phyloP scores from a whole-genome alignment of 2,797 vertebrate species.

The Streptopelia turtur region DNA sequence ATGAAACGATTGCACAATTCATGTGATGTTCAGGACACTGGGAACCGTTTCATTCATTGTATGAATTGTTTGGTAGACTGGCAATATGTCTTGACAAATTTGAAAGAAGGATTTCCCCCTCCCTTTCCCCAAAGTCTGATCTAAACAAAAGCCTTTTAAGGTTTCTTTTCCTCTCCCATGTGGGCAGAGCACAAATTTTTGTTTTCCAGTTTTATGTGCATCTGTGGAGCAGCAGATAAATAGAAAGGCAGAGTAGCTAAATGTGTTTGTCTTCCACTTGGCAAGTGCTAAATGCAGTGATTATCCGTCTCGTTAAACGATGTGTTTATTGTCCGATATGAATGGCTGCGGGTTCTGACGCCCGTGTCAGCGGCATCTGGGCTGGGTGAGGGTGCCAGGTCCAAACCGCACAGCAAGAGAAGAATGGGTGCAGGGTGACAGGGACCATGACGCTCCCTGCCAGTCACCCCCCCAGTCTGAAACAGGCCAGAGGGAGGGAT shows the following conservation, averaged over 20 bases:
- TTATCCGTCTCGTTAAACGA: background rate
- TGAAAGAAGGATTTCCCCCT: background rate
- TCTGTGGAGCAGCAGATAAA: background rate
- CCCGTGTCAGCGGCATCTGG: background rate
- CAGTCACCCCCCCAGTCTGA: background rate
- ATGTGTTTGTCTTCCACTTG: background rate
- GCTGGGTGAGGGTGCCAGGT: background rate
- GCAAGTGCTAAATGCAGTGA: background rate
- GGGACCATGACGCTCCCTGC: rapidly evolving
- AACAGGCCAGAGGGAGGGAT: background rate
- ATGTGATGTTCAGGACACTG: background rate
- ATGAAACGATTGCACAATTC: background rate
- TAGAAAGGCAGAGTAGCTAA: background rate
- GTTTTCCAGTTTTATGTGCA: background rate
- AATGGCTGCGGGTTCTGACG: background rate
- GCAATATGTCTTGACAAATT: background rate
- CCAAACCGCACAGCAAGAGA: background rate
- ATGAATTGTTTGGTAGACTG: background rate
- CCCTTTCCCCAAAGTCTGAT: background rate
- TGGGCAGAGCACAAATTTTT: background rate
- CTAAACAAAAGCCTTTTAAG: background rate
- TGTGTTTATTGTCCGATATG: background rate
- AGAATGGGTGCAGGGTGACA: background rate
- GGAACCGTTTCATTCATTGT: background rate
- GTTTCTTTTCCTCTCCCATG: background rate